phyloP scores from a whole-genome alignment of 2,113 vertebrate species.

The Tragelaphus scriptus region DNA sequence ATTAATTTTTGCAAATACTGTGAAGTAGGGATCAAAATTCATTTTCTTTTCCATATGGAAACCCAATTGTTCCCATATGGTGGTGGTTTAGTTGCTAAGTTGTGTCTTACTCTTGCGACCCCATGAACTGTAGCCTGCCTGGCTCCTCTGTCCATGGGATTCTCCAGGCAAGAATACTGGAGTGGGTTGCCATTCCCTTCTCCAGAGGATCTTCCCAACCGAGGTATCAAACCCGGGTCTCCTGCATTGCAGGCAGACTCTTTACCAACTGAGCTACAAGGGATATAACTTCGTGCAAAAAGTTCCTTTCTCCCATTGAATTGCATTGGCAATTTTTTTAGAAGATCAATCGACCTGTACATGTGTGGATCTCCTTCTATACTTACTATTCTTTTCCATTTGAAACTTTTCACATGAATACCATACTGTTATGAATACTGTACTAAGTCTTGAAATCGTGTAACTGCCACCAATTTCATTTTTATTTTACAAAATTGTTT shows the following conservation, averaged over 20 bases:
- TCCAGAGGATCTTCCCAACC: neutral
- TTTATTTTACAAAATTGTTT: neutral
- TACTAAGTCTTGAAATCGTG: neutral
- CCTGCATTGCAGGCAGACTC: neutral
- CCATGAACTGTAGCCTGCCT: neutral
- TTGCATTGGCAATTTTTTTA: neutral
- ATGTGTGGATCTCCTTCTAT: neutral
- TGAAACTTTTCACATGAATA: neutral
- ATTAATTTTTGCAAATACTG: neutral
- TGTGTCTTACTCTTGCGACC: neutral
- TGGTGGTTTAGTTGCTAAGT: neutral
- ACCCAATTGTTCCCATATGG: neutral
- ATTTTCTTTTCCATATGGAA: neutral
- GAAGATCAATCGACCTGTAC: neutral
- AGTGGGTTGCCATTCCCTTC: neutral
- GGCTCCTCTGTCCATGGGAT: neutral
- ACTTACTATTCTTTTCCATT: neutral
- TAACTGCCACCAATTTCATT: neutral
- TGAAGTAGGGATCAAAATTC: neutral
- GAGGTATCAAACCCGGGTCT: neutral
- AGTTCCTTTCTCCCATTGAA: neutral
- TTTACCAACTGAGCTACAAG: neutral
- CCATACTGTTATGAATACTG: neutral
- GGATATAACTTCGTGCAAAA: neutral
- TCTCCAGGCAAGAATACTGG: neutral